These are phyloP conservation scores for Lomographa bimaculata DNA, from an alignment of 2,888 invertebrate species.

Conservation along the genomic window DNA sequence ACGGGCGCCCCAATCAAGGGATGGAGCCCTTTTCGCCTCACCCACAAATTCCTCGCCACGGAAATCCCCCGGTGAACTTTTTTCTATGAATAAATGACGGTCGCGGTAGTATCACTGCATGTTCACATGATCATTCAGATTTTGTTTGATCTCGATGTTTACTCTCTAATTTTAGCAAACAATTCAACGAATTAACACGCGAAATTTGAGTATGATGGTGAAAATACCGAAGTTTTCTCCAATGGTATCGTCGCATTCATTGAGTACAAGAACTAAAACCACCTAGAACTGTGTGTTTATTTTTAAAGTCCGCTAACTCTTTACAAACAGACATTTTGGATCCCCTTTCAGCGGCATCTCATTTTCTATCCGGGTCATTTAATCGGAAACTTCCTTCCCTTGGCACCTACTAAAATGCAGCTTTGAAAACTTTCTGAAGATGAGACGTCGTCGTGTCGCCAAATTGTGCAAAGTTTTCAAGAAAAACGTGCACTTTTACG, in stretches of 20 bases:
- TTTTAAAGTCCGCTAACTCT: too few relatives aligned
- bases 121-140: slow-evolving; percentile 30
- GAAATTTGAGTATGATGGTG: too few relatives aligned
- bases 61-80: slow-evolving; percentile 71
- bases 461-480: slow-evolving; percentile 56
- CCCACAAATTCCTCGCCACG: slow-evolving; percentile 64
- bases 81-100: slow-evolving; percentile 45
- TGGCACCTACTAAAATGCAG: slow-evolving; percentile 38
- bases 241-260: too few relatives aligned
- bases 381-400: slow-evolving; percentile 65
- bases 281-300: too few relatives aligned
- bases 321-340: too few relatives aligned
- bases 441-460: slow-evolving; percentile 45
- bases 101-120: slow-evolving; percentile 35
- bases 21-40: slow-evolving; percentile 57
- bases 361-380: slow-evolving; percentile 63
- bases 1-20: slow-evolving; percentile 59
- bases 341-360: too few relatives aligned
- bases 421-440: slow-evolving; percentile 39
- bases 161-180: slow-evolving; percentile 9
- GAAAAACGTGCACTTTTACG: slow-evolving; percentile 63
- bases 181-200: too few relatives aligned
- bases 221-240: too few relatives aligned
- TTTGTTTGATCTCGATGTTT: slow-evolving; percentile 15
- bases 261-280: too few relatives aligned